A percentile compares a stretch with the other conserved stretches of the same genome.
phyloP scores from a whole-genome alignment of 2,888 invertebrate genomes.

The Dermolepida albohirtum region DNA sequence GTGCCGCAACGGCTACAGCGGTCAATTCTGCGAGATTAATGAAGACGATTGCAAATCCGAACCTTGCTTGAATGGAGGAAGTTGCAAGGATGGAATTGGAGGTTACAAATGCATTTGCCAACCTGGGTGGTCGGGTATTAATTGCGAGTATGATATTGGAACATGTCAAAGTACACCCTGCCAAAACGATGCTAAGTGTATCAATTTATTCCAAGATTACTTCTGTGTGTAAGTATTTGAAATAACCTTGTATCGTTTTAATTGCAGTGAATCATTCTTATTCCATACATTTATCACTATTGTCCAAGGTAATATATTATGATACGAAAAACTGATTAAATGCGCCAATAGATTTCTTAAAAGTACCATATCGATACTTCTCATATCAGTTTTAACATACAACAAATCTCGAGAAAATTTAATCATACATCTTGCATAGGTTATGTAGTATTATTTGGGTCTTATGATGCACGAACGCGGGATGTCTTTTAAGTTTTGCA shows the following conservation, averaged over 20 bases:
- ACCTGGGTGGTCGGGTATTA: slow-evolving; percentile 87
- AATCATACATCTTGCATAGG: no score
- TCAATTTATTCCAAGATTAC: slow-evolving; percentile 91
- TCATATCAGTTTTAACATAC: no score
- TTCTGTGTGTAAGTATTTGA: slow-evolving; percentile 83
- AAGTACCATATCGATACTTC: no score
- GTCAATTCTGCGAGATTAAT: slow-evolving; percentile 85
- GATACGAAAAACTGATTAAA: no score
- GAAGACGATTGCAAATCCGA: slow-evolving; percentile 87
- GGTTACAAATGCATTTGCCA: slow-evolving; percentile 85
- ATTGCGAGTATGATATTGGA: slow-evolving; percentile 89
- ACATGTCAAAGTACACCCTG: slow-evolving; percentile 89
- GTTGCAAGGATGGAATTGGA: slow-evolving; percentile 87
- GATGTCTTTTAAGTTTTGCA: no score
- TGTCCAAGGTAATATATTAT: no score
- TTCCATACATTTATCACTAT: no score
- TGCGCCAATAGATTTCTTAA: no score
- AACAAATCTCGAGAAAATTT: no score
- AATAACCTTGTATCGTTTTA: background rate
- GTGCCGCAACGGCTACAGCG: slow-evolving; percentile 90
- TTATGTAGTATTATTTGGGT: no score
- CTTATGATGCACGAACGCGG: no score
- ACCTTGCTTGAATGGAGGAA: slow-evolving; percentile 91
- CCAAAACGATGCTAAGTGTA: slow-evolving; percentile 92
- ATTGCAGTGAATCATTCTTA: no score